Percentiles rank a stretch among this genome's conserved stretches.
phyloP scores from a whole-genome alignment of 2,797 vertebrate genomes.

The Sarcophilus harrisii region DNA sequence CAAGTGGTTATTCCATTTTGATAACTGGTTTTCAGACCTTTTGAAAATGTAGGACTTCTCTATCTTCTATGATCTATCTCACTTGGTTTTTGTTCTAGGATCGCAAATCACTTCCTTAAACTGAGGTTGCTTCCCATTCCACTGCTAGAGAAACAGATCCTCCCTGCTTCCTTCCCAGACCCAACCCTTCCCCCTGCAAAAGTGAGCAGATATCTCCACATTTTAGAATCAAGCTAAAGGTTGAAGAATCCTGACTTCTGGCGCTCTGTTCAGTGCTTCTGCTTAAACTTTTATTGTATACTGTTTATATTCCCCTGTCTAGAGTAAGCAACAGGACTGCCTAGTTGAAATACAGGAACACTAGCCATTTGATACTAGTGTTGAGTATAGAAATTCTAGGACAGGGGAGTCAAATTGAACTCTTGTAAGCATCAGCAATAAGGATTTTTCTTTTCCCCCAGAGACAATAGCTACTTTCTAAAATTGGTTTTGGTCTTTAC shows the following conservation, averaged over 20 bases:
- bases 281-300: conserved; percentile 46
- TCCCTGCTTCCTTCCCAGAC: neutral
- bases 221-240: conserved; percentile 56
- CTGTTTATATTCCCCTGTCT: neutral
- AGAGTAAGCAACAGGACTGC: neutral
- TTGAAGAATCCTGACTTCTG: conserved; percentile 38
- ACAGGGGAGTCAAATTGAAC: conserved; percentile 4
- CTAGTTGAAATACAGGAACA: conserved; percentile 38
- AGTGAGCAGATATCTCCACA: conserved; percentile 40
- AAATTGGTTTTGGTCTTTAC: conserved; percentile 53
- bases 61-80: neutral
- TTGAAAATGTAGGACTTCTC: neutral
- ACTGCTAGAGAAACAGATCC: neutral
- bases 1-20: neutral
- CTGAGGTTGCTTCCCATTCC: neutral
- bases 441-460: conserved; percentile 18
- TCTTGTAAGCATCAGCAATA: conserved; percentile 28
- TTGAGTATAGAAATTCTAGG: conserved; percentile 35
- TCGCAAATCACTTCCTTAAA: conserved; percentile 24
- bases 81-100: neutral
- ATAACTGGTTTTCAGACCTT: neutral
- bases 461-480: conserved; percentile 53
- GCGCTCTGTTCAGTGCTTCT: conserved; percentile 19
- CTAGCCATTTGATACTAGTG: conserved; percentile 27
- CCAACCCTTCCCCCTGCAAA: conserved; percentile 18